phyloP scores from a whole-genome alignment of 2,113 vertebrate genomes.

The Nansenia antarctica region DNA sequence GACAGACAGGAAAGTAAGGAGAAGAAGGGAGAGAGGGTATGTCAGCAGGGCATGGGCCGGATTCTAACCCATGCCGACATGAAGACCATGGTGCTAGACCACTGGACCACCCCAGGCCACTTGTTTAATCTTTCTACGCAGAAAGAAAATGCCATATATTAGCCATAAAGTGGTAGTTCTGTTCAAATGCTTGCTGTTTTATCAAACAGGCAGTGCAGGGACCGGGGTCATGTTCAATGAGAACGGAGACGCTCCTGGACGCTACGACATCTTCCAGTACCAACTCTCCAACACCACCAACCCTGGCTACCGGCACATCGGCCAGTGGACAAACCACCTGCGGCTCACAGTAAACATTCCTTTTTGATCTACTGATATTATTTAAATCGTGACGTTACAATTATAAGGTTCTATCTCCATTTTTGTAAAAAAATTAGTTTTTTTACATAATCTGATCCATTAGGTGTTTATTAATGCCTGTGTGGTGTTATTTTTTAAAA shows the following conservation, averaged over 20 bases:
- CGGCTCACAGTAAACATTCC: conserved; percentile 78
- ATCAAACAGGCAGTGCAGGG: conserved; percentile 70
- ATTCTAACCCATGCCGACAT: too few species aligned
- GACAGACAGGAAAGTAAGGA: too few species aligned
- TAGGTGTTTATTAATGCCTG: too few species aligned
- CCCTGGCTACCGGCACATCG: conserved; percentile 80
- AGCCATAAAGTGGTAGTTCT: neutral
- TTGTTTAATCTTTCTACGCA: too few species aligned
- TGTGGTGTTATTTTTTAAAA: too few species aligned
- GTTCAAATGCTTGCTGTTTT: conserved; percentile 22
- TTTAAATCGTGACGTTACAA: neutral
- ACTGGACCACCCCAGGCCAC: too few species aligned
- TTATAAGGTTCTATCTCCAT: neutral
- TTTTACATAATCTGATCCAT: too few species aligned
- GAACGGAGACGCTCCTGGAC: conserved; percentile 86
- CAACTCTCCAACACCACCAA: conserved; percentile 80
- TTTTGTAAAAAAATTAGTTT: too few species aligned
- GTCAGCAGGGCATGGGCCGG: too few species aligned
- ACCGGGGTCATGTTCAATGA: conserved; percentile 88
- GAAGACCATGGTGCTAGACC: too few species aligned
- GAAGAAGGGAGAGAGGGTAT: too few species aligned
- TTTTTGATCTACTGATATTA: neutral
- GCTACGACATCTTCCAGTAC: conserved; percentile 94
- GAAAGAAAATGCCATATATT: neutral
- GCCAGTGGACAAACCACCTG: conserved; percentile 87